Evolutionary conservation across 2,113 vertebrate species (phyloP).

Genomic region (Orientallactaga bullata): DNA sequence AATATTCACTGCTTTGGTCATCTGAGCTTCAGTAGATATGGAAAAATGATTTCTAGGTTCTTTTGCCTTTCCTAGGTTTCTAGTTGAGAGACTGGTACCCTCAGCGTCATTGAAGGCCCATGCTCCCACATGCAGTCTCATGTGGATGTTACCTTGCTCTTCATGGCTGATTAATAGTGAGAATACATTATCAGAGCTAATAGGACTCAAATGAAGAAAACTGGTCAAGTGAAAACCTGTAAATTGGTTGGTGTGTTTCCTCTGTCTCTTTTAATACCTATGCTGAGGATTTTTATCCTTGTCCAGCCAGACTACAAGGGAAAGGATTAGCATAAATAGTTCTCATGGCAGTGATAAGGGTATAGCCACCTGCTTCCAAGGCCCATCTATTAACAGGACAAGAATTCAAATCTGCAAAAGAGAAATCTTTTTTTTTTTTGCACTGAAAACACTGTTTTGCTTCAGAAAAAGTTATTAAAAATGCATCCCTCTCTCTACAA

Average conservation of each 20-base stretch:
- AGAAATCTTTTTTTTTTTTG: constrained; percentile 58
- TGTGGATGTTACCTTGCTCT: constrained; percentile 81
- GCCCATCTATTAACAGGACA: constrained; percentile 86
- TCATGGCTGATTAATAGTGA: constrained; percentile 88
- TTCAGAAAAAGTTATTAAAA: constrained; percentile 49
- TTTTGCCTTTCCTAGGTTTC: constrained; percentile 44
- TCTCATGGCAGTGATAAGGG: constrained; percentile 88
- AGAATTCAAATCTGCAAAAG: constrained; percentile 84
- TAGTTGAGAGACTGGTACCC: not conserved
- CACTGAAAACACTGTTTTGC: constrained; percentile 56
- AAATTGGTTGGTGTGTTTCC: constrained; percentile 90
- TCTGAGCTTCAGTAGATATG: not conserved
- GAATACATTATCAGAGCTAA: constrained; percentile 95
- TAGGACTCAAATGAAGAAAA: constrained; percentile 95
- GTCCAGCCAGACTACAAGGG: constrained; percentile 88
- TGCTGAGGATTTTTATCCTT: constrained; percentile 87
- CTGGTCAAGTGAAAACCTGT: constrained; percentile 91
- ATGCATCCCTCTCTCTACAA: not conserved
- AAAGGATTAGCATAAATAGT: constrained; percentile 94
- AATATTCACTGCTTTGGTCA: not conserved
- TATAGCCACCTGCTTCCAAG: constrained; percentile 92
- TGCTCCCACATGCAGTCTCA: not conserved
- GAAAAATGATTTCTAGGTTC: constrained; percentile 44
- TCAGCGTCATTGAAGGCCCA: not conserved
- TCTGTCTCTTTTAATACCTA: constrained; percentile 85